Evolutionary conservation across 2,113 vertebrate species (phyloP), one percentile per base, ranked within the genome.

Genomic region (Columba livia): DNA sequence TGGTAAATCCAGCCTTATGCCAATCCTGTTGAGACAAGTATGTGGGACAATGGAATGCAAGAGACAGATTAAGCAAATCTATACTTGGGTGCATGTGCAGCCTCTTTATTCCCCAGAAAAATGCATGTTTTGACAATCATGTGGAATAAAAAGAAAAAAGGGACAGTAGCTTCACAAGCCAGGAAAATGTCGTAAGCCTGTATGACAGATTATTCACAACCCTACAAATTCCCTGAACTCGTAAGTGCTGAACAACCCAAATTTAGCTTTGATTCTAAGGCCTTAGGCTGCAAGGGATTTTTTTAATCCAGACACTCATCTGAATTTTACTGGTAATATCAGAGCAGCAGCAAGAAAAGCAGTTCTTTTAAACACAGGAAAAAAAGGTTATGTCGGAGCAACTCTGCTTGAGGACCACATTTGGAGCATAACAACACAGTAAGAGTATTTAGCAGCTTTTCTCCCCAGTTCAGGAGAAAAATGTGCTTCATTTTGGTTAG

Each of bases 11-110:
- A 78, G 26, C 56, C 61, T 9, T 12, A 53, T 0, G 1, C 1
- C 32, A 20, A 0, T 3, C 5, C 40, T 4, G 0, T 11, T 1
- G 5, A 2, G 18, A 36, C 38, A 26, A 10, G 7, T 0, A 5
- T 0, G 3, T 23, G 25, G 26, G 17, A 60, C 51, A 42, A 1
- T 0, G 7, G 17, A 25, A 72, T 20, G 31, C 13, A 61, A 36
- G n/a, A 24, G 42, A 42, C 21, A 56, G 28, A n/a, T 2, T 3
- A 67, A 75, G 65, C 16, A 56, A 25, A 11, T 7, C 23, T 50
- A 10, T 23, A 3, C 26, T 1, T 9, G 15, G n/a, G 5, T 29
- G 19, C 3, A 10, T 0, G 3, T 2, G 5, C 31, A 65, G 40
- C 50, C 58, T 38, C n/a, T 78, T 50, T 50, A n/a, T 51, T 65